Conservation (phyloP, 2,888 invertebrate species). For the Fissipunctia ypsillon region DNA sequence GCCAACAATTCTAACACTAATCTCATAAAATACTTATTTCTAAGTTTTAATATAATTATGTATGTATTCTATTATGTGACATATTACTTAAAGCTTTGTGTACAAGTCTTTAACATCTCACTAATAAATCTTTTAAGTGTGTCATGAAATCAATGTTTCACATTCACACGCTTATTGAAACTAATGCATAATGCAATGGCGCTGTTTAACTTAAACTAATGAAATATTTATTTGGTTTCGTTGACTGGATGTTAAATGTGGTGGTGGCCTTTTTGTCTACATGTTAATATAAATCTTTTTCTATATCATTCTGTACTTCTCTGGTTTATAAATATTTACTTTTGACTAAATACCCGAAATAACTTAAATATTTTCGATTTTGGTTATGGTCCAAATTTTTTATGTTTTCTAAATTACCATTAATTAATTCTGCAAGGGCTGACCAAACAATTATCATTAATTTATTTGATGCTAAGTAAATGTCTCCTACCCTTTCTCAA, state of each 20-base stretch:
- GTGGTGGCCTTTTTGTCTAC: constrained; percentile 14
- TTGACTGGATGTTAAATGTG: constrained; percentile 45
- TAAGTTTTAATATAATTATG: constrained; percentile 27
- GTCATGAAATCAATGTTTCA: constrained; percentile 48
- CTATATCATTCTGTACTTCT: constrained; percentile 1
- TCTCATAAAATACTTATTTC: constrained; percentile 10
- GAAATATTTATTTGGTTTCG: neutral
- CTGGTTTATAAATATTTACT: neutral
- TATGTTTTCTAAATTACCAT: neutral
- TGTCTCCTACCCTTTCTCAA: constrained; percentile 2
- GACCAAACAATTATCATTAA: neutral
- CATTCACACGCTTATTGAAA: constrained; percentile 51
- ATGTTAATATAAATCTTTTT: constrained; percentile 6
- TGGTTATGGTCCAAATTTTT: neutral
- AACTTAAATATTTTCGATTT: neutral
- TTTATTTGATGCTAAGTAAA: neutral
- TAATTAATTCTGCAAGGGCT: neutral
- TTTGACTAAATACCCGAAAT: constrained; percentile 1
- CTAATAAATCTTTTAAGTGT: constrained; percentile 25
- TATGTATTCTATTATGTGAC: constrained; percentile 34
- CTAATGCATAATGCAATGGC: constrained; percentile 50
- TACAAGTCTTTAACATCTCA: constrained; percentile 31
- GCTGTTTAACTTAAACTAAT: constrained; percentile 45
- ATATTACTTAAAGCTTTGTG: constrained; percentile 39
- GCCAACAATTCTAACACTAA: constrained; percentile 29